phyloP scores from a whole-genome alignment of 2,888 invertebrate genomes.

The Melanostoma scalare region DNA sequence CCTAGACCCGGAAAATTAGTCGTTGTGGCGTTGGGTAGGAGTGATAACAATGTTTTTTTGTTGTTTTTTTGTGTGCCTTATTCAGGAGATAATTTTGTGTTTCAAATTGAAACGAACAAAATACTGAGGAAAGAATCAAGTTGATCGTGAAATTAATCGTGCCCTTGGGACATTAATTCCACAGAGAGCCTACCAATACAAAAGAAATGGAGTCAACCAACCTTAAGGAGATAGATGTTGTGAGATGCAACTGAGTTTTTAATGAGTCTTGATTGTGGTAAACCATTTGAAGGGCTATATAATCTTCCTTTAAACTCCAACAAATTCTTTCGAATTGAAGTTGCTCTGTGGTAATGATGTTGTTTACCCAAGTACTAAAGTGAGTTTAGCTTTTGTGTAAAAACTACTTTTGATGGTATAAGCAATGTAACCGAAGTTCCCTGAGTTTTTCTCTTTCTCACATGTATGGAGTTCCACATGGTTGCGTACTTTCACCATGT shows the following conservation, averaged over 20 bases:
- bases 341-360: too few relatives aligned
- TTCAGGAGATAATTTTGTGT: slow-evolving; percentile 14
- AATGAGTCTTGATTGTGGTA: too few relatives aligned
- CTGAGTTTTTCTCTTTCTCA: too few relatives aligned
- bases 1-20: slow-evolving; percentile 66
- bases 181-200: neutral
- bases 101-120: neutral
- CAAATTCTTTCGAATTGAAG: too few relatives aligned
- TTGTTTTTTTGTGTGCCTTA: slow-evolving; percentile 12
- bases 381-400: too few relatives aligned
- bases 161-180: slow-evolving; percentile 6
- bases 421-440: too few relatives aligned
- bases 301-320: too few relatives aligned
- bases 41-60: slow-evolving; percentile 40
- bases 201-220: slow-evolving; percentile 13
- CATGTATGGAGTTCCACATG: slow-evolving; percentile 39
- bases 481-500: slow-evolving; percentile 37
- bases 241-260: neutral
- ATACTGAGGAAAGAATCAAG: slow-evolving; percentile 17
- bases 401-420: too few relatives aligned
- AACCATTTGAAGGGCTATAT: too few relatives aligned
- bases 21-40: slow-evolving; percentile 7
- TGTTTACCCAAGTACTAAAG: too few relatives aligned
- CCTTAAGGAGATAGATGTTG: neutral
- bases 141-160: slow-evolving; percentile 58